These are phyloP conservation scores for Carcharodon carcharias DNA, from an alignment of 2,797 vertebrate genomes.

Conservation along the genomic window DNA sequence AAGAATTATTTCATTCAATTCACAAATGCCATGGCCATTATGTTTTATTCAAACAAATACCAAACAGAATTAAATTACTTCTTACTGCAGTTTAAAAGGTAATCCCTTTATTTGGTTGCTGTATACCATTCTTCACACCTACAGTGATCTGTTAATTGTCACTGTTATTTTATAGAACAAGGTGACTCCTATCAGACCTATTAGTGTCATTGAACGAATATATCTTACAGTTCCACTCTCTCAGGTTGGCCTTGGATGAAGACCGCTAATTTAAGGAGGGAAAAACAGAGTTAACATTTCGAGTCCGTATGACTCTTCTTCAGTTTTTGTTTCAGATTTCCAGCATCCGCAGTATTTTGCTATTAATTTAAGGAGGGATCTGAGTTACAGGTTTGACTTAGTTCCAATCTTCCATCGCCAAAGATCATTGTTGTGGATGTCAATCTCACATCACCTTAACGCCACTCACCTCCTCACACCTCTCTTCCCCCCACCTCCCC, in stretches of 20 bases:
- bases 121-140: not conserved
- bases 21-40: not conserved
- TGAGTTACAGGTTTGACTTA: not conserved
- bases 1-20: slow-evolving; percentile 3
- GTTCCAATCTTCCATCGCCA: not conserved
- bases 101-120: not conserved
- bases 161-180: not conserved
- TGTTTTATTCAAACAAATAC: not conserved
- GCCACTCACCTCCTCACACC: not conserved
- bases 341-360: too few relatives aligned
- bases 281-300: not conserved
- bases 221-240: not conserved
- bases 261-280: too few relatives aligned
- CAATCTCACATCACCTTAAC: not conserved
- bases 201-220: not conserved
- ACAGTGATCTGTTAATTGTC: not conserved
- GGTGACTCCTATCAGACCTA: not conserved
- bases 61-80: not conserved
- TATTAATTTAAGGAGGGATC: not conserved
- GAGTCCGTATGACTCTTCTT: too few relatives aligned
- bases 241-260: not conserved
- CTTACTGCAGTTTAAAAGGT: not conserved
- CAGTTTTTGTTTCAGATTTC: too few relatives aligned
- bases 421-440: not conserved
- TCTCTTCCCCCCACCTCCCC: not conserved